Percentiles rank a stretch among this genome's conserved stretches.
Evolutionary conservation across 2,888 invertebrate species (phyloP).

Genomic region (Microctonus brassicae): DNA sequence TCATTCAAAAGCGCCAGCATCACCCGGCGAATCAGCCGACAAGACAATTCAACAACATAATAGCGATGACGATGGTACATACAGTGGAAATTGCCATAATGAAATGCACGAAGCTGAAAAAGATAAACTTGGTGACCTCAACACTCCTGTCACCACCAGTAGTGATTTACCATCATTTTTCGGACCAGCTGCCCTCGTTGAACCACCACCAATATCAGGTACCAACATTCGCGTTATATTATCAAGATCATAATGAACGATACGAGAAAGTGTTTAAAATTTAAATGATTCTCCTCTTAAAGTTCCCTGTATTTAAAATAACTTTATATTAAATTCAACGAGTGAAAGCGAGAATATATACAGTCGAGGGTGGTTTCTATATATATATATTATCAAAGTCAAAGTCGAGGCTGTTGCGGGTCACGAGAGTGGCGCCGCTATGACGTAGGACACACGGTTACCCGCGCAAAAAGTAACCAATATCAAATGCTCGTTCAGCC

Average conservation of each 20-base stretch:
- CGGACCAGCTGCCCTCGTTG: conserved; percentile 86
- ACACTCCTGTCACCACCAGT: conserved; percentile 95
- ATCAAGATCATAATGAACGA: not conserved
- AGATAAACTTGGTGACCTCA: conserved; percentile 85
- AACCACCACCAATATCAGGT: conserved; percentile 96
- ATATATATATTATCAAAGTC: conserved; percentile 48
- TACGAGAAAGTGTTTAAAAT: not conserved
- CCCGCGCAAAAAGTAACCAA: conserved; percentile 61
- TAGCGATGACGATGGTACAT: conserved; percentile 60
- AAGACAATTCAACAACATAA: conserved; percentile 53
- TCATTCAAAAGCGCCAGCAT: conserved; percentile 52
- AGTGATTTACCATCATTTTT: conserved; percentile 94
- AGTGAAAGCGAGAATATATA: not conserved
- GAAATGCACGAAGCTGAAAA: conserved; percentile 70
- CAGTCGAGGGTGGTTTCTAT: conserved; percentile 30
- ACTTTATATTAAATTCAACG: conserved; percentile 12
- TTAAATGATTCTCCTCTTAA: not conserved
- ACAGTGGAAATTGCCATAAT: conserved; percentile 70
- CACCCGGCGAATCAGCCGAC: conserved; percentile 53
- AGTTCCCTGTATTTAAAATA: conserved; percentile 38
- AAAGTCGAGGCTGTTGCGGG: conserved; percentile 44
- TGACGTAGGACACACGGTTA: conserved; percentile 56
- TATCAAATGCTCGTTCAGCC: conserved; percentile 61
- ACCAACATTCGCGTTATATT: conserved; percentile 69
- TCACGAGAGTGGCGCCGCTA: conserved; percentile 44